Evolutionary conservation across 1,140 invertebrate genomes (phyloP).

Genomic region (Nymphalis io): DNA sequence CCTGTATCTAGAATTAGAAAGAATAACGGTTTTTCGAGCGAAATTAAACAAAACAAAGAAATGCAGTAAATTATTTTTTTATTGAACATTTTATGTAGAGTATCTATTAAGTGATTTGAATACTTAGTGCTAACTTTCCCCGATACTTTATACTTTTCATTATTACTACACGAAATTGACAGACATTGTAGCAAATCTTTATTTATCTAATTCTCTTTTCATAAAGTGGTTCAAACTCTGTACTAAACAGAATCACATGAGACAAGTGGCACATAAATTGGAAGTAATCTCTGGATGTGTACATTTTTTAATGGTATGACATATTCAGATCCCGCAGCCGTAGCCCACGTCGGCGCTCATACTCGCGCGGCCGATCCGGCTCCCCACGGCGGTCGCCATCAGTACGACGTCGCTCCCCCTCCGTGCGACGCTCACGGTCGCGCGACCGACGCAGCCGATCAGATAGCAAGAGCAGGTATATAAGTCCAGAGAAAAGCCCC

Average conservation of each 20-base stretch:
- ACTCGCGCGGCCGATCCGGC: constrained; percentile 62
- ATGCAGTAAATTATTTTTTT: not conserved
- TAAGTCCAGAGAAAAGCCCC: constrained; percentile 46
- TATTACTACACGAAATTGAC: not conserved
- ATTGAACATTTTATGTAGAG: not conserved
- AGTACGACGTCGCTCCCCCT: constrained; percentile 68
- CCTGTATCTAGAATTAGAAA: constrained; percentile 58
- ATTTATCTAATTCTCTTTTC: too few relatives aligned
- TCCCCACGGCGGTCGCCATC: constrained; percentile 72
- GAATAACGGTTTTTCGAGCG: constrained; percentile 17
- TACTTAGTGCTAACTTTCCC: too few relatives aligned
- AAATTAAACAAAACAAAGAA: constrained; percentile 4
- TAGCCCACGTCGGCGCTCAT: constrained; percentile 69
- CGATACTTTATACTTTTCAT: not conserved
- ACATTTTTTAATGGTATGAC: not conserved
- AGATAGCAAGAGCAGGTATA: constrained; percentile 73
- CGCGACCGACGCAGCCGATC: constrained; percentile 72
- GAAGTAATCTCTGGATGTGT: not conserved
- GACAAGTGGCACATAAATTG: not conserved
- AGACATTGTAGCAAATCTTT: not conserved
- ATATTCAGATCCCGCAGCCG: constrained; percentile 66
- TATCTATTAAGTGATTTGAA: not conserved
- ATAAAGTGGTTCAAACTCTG: not conserved
- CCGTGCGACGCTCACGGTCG: constrained; percentile 64
- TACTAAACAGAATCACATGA: not conserved